phyloP scores from a whole-genome alignment of 2,888 invertebrate species.

The Noctua janthina region DNA sequence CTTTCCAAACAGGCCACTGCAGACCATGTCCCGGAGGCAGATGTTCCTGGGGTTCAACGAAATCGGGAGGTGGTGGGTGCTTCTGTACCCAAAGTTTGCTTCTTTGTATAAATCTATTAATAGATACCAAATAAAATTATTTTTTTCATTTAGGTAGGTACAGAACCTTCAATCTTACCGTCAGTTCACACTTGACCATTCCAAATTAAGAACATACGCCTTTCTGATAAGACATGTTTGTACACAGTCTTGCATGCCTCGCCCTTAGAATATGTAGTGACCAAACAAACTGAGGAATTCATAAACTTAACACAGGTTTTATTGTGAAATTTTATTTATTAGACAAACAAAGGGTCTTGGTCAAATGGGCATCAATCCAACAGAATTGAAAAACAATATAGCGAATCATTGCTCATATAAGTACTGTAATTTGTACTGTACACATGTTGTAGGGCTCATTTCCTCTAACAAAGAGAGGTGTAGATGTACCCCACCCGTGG shows the following conservation, averaged over 20 bases:
- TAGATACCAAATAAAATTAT: background rate
- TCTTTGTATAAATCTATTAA: background rate
- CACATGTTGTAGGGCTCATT: too few species aligned
- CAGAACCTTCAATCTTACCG: slow-evolving; percentile 24
- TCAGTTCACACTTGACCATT: slow-evolving; percentile 45
- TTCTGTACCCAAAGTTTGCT: too few species aligned
- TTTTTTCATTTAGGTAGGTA: background rate
- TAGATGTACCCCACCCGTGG: too few species aligned
- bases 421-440: background rate
- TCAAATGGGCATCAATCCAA: background rate
- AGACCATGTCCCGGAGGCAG: too few species aligned
- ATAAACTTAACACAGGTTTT: slow-evolving; percentile 1
- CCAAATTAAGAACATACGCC: slow-evolving; percentile 60
- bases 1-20: too few species aligned
- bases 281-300: slow-evolving; percentile 58
- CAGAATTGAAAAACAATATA: background rate
- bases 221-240: slow-evolving; percentile 69
- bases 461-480: too few species aligned
- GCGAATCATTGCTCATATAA: background rate
- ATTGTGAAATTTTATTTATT: slow-evolving; percentile 1
- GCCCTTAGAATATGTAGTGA: slow-evolving; percentile 66
- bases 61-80: too few species aligned
- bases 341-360: background rate
- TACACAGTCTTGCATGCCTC: slow-evolving; percentile 68
- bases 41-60: too few species aligned